Conservation (phyloP, 2,797 vertebrate species). For the Loriculus beryllinus region DNA sequence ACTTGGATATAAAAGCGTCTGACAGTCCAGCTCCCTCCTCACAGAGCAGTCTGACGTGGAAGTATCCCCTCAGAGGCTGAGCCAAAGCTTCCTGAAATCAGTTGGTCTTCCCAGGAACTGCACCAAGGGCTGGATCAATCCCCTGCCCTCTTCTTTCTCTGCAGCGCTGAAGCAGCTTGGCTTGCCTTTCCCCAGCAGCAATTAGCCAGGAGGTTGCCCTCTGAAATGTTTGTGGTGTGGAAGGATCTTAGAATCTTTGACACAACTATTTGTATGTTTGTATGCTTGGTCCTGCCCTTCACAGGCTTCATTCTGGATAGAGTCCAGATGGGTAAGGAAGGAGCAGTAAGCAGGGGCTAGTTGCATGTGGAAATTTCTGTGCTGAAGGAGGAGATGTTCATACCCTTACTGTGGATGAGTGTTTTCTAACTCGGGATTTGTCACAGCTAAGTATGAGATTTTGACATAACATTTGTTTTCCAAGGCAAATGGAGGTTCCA, state of each 20-base stretch:
- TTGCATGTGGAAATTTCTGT: neutral
- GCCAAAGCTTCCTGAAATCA: neutral
- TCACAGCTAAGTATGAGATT: neutral
- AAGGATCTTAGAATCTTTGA: neutral
- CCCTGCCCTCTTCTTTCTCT: neutral
- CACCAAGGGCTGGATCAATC: neutral
- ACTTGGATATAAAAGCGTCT: neutral
- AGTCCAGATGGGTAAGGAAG: neutral
- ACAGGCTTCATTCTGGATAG: fast-evolving
- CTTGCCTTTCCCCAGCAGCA: neutral
- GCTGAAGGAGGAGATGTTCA: neutral
- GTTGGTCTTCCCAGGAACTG: neutral
- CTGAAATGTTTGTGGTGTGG: neutral
- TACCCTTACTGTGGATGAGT: neutral
- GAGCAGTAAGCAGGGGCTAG: neutral
- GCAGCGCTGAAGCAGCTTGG: neutral
- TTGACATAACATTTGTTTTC: neutral
- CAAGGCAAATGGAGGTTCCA: neutral
- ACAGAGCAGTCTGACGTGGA: neutral
- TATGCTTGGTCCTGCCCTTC: neutral
- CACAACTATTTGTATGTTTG: neutral
- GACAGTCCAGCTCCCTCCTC: neutral
- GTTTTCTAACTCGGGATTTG: neutral
- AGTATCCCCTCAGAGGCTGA: neutral
- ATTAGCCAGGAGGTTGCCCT: neutral